Evolutionary conservation across 2,888 invertebrate genomes (phyloP).

Genomic region (Anodontia alba): DNA sequence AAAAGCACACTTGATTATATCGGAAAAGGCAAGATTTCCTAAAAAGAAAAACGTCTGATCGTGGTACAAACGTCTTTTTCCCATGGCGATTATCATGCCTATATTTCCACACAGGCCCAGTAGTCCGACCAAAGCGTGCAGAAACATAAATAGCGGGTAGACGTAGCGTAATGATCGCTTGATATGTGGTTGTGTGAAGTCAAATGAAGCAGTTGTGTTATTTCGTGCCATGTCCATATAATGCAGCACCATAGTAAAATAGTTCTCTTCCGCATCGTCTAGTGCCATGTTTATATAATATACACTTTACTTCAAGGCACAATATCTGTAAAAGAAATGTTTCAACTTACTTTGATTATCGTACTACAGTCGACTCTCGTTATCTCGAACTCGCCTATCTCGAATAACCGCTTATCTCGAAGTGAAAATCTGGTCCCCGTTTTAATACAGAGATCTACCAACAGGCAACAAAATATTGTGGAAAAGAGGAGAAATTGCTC

Average conservation of each 20-base stretch:
- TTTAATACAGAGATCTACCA: no score
- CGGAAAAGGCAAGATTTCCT: slow-evolving; percentile 89
- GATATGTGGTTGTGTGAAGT: slow-evolving; percentile 88
- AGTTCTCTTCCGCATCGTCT: background rate
- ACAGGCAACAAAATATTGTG: no score
- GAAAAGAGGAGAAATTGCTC: no score
- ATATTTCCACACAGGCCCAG: slow-evolving; percentile 88
- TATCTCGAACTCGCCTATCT: no score
- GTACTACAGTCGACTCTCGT: no score
- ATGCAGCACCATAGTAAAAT: background rate
- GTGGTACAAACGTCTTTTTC: slow-evolving; percentile 86
- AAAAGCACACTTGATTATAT: slow-evolving; percentile 89
- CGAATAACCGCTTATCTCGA: no score
- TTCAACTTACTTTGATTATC: background rate
- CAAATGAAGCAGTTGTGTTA: slow-evolving; percentile 84
- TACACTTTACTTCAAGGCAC: background rate
- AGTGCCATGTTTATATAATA: background rate
- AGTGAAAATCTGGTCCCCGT: no score
- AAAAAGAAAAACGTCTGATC: slow-evolving; percentile 89
- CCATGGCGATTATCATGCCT: slow-evolving; percentile 86
- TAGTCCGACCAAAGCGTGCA: slow-evolving; percentile 87
- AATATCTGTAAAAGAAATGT: background rate
- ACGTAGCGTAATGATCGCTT: slow-evolving; percentile 86
- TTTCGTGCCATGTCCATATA: slow-evolving; percentile 14
- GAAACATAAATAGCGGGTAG: slow-evolving; percentile 88